Conservation (phyloP, 2,888 invertebrate genomes). For the Bellardia bayeri region DNA sequence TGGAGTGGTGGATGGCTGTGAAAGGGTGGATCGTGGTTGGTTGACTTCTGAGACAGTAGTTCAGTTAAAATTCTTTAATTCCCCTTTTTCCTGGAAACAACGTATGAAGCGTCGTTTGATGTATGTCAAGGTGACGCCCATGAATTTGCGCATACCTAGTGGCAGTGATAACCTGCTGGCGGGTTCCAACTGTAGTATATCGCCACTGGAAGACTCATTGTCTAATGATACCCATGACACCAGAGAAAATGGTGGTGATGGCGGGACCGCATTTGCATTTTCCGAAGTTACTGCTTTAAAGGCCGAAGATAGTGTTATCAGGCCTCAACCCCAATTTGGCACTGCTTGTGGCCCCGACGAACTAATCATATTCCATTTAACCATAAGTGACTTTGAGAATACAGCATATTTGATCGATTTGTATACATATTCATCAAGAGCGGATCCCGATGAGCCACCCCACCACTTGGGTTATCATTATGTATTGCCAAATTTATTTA, state of each 20-base stretch:
- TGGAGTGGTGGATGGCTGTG: slow-evolving; percentile 86
- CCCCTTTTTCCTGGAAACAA: slow-evolving; percentile 91
- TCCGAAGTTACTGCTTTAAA: slow-evolving; percentile 89
- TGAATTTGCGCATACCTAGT: slow-evolving; percentile 86
- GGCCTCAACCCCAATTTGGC: slow-evolving; percentile 93
- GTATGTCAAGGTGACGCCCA: slow-evolving; percentile 90
- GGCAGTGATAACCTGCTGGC: slow-evolving; percentile 77
- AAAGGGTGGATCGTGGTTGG: slow-evolving; percentile 91
- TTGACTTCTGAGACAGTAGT: slow-evolving; percentile 92
- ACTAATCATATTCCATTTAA: slow-evolving; percentile 91
- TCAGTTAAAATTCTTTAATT: slow-evolving; percentile 92
- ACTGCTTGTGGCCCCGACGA: slow-evolving; percentile 89
- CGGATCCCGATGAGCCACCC: slow-evolving; percentile 89
- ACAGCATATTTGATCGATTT: slow-evolving; percentile 94
- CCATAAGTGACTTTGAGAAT: slow-evolving; percentile 89
- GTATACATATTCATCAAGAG: slow-evolving; percentile 89
- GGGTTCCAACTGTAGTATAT: slow-evolving; percentile 67
- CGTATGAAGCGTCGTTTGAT: slow-evolving; percentile 88
- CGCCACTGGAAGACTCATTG: slow-evolving; percentile 87
- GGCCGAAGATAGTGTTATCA: slow-evolving; percentile 88
- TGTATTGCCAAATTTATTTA: slow-evolving; percentile 93
- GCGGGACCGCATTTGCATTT: slow-evolving; percentile 83
- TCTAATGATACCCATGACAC: slow-evolving; percentile 86
- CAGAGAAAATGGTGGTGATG: slow-evolving; percentile 85
- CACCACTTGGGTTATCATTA: slow-evolving; percentile 95